Base-by-base conservation (phyloP, 1,140 invertebrate species). In the Lordiphosa mommai region DNA sequence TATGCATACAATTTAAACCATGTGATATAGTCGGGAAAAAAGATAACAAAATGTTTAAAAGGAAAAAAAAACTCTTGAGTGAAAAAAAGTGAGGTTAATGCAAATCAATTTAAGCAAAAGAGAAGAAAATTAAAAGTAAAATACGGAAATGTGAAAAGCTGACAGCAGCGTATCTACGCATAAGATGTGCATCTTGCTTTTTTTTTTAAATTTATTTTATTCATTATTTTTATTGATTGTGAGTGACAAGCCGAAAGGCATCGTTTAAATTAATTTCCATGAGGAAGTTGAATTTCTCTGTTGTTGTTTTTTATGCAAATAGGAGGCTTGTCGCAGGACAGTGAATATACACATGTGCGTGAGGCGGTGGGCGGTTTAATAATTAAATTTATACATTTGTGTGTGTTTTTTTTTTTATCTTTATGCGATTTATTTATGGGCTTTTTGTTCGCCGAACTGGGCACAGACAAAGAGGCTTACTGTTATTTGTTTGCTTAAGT, bases 391-490 rank as follows among this genome's bases (percentile, higher is more conserved):
- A 34, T 37, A 30, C 10, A 53, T 13, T 13, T 20, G 27, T 50
- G 34, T 29, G 36, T 48, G 33, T 56, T 55, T 27, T 38, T 52
- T 34, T 61, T 38, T 50, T 50, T 55, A 43, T 14, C 48, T 50
- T 52, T 47, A 40, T 64, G 43, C 46, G 56, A 66, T 52, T 77
- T 66, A 74, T 73, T 70, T 74, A 61, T 58, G 52, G 32, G 33
- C 30, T 59, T 44, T 61, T 66, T 52, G 55, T 77, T 56, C 50
- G 47, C 23, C 41, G 17, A 34, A 38, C 56, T 69, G 56, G 52
- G 55, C 49, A 23, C 73, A 55, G 44, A 79, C 74, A 79, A 79
- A 82, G 74, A 46, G 41, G 53, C 71, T 71, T 67, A 76, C 72
- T 72, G 56, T 40, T 69, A 50, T 69, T 79, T 80, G 76, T 80